These are phyloP conservation scores for Hypanus sabinus DNA, from an alignment of 2,113 vertebrate species.

Conservation along the genomic window DNA sequence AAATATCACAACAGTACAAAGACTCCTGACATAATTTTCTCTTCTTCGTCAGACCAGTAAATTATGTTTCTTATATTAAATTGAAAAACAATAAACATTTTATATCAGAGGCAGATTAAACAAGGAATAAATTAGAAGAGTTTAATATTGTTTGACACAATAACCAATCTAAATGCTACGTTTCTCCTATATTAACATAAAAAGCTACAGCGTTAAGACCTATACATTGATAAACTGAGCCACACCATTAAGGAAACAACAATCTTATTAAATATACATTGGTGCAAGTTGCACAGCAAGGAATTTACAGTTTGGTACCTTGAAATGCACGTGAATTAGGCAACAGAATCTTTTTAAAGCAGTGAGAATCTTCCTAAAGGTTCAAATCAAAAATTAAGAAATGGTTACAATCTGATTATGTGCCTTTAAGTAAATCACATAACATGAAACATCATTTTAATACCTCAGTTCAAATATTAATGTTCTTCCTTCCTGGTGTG, in stretches of 20 bases:
- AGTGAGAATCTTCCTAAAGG: constrained; percentile 54
- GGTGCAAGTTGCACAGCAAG: constrained; percentile 53
- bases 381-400: constrained; percentile 3
- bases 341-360: constrained; percentile 52
- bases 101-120: constrained; percentile 42
- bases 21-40: neutral
- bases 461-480: constrained; percentile 52
- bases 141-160: constrained; percentile 55
- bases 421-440: constrained; percentile 56
- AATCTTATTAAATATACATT: constrained; percentile 52
- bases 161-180: constrained; percentile 56
- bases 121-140: constrained; percentile 68
- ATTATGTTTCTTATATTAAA: neutral
- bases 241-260: constrained; percentile 57
- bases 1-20: neutral
- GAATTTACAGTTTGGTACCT: constrained; percentile 63
- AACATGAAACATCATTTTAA: constrained; percentile 44
- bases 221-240: constrained; percentile 59
- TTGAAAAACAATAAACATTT: constrained; percentile 18
- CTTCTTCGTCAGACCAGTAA: neutral
- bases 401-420: neutral
- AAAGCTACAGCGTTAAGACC: constrained; percentile 49
- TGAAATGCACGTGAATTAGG: constrained; percentile 52
- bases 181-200: constrained; percentile 56
- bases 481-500: constrained; percentile 50